Conservation (phyloP, 2,888 invertebrate species). For the Choristoneura rosaceana region DNA sequence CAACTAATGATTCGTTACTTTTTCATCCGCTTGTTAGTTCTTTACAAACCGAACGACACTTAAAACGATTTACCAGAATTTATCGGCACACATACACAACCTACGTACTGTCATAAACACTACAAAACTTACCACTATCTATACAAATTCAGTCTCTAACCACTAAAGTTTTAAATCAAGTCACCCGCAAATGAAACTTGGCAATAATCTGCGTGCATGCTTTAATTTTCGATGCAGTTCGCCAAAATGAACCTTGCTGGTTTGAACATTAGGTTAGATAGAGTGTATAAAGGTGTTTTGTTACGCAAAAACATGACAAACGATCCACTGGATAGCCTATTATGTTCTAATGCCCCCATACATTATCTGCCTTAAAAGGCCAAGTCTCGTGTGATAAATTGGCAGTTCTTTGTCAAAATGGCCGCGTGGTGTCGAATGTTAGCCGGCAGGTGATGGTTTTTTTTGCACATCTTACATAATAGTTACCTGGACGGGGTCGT, state of each 20-base stretch:
- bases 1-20: conserved; percentile 56
- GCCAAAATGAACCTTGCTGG: conserved; percentile 39
- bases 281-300: conserved; percentile 42
- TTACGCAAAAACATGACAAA: conserved; percentile 73
- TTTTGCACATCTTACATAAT: conserved; percentile 36
- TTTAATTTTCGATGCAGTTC: conserved; percentile 9
- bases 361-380: conserved; percentile 77
- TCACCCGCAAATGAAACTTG: conserved; percentile 6
- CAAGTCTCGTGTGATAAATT: conserved; percentile 75
- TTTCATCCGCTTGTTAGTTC: conserved; percentile 52
- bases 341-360: conserved; percentile 81
- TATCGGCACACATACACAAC: conserved; percentile 60
- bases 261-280: conserved; percentile 31
- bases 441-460: conserved; percentile 61
- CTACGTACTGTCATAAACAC: conserved; percentile 36
- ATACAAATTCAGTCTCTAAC: background rate
- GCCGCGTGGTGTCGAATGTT: conserved; percentile 47
- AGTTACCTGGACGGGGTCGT: conserved; percentile 25
- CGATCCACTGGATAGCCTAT: conserved; percentile 75
- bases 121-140: background rate
- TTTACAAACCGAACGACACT: conserved; percentile 60
- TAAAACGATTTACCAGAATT: conserved; percentile 62
- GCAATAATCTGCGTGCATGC: conserved; percentile 33
- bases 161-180: background rate
- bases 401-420: conserved; percentile 62